phyloP scores from a whole-genome alignment of 2,888 invertebrate species.

The Xanthorhoe spadicearia region DNA sequence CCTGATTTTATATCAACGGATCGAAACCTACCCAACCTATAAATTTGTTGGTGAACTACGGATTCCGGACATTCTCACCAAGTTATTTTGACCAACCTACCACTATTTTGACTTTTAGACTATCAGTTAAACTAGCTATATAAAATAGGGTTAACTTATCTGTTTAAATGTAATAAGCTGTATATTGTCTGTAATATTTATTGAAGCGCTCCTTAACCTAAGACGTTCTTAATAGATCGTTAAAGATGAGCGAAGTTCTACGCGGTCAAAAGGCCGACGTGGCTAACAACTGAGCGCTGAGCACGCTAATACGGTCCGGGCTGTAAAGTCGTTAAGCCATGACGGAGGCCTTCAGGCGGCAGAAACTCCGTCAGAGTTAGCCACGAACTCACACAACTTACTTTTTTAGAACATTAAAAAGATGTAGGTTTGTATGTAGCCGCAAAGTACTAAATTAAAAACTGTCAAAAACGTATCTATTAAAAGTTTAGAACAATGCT shows the following conservation, averaged over 20 bases:
- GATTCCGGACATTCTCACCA: neutral
- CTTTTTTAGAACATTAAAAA: neutral
- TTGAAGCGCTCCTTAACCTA: neutral
- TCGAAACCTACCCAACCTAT: neutral
- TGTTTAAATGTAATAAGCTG: neutral
- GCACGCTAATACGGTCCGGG: neutral
- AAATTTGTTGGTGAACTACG: neutral
- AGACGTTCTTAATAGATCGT: neutral
- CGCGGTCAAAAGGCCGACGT: neutral
- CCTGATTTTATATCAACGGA: too few relatives aligned
- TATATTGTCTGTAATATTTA: neutral
- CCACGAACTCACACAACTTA: neutral
- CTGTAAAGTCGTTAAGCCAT: neutral
- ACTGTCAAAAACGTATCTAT: neutral
- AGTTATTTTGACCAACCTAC: neutral
- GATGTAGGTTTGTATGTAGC: too few relatives aligned
- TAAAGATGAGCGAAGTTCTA: neutral
- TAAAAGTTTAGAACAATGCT: neutral
- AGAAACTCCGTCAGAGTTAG: neutral
- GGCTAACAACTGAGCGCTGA: neutral
- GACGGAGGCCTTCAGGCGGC: neutral
- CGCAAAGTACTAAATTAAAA: neutral
- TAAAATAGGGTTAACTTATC: neutral
- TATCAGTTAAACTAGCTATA: neutral
- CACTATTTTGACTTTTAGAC: neutral